Base-by-base conservation (phyloP, 1,140 invertebrate species). In the Micrasema minimum region DNA sequence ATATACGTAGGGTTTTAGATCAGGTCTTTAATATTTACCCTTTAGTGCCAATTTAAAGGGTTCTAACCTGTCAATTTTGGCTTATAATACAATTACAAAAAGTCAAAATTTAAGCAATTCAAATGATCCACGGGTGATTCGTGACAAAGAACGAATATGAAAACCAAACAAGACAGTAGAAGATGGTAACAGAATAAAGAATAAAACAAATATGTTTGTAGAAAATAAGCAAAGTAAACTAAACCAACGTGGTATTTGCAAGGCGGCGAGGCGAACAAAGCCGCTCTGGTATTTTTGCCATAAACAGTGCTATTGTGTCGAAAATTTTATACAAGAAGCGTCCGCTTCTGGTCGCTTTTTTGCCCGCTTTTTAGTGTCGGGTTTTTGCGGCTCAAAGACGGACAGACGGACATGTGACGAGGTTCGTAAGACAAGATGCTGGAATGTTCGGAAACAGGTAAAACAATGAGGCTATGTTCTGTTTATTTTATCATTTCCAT, bases 251-350 rank as follows among this genome's bases (percentile, higher is more conserved):
- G 51, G 51, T 35, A 55, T 55, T 16, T 26, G 51, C 37, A 23
- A 55, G 51, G 23, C 51, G 51, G 51, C 51, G 51, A 31, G 23
- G 51, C 51, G 51, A 37, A 55, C 51, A 55, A 55, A 55, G 51
- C 51, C 51, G 26, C 4, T 16, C 4, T 14, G 26, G 51, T 14
- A 55, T 55, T 55, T 55, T 55, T 55, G 37, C 51, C 51, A 55
- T 55, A 55, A 55, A 55, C 51, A 55, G 51, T 6, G 31, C 51
- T 55, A 55, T 55, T 55, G 51, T 55, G 51, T 55, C 51, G 51
- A 55, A 55, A 55, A 55, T 35, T 55, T 55, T 55, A 55, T 55
- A 55, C 51, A 31, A 37, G 51, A 55, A 37, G 51, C 51, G 11
- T 11, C 51, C 26, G 48, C 16, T 11, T 51, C 23, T 55, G n/a